Percentiles rank a stretch among this genome's conserved stretches.
Evolutionary conservation across 2,113 vertebrate species (phyloP).

Genomic region (Nerophis lumbriciformis): DNA sequence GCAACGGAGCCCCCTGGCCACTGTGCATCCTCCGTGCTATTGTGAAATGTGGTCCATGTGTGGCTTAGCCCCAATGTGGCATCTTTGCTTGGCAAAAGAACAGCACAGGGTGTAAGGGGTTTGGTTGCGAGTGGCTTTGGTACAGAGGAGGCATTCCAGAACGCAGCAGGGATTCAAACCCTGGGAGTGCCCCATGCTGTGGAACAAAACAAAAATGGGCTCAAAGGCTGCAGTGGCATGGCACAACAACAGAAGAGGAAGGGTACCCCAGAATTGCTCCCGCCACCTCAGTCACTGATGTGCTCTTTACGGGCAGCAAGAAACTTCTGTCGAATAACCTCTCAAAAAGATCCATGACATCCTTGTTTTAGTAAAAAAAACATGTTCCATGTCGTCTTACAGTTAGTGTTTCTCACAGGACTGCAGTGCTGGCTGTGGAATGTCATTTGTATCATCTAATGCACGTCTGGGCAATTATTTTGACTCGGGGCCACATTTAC

Average conservation of each 20-base stretch:
- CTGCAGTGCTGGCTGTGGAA: no score
- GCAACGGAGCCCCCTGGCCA: slow-evolving; percentile 15
- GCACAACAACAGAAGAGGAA: slow-evolving; percentile 34
- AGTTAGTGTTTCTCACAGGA: no score
- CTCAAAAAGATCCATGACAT: not conserved
- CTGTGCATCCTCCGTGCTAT: slow-evolving; percentile 3
- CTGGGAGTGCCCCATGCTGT: slow-evolving; percentile 54
- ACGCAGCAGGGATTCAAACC: slow-evolving; percentile 39
- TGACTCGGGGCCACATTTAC: no score
- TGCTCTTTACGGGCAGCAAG: slow-evolving; percentile 3
- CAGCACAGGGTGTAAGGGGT: slow-evolving; percentile 13
- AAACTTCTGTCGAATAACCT: not conserved
- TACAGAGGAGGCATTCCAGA: slow-evolving; percentile 42
- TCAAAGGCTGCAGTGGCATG: slow-evolving; percentile 49
- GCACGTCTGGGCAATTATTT: no score
- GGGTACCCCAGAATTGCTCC: slow-evolving; percentile 28
- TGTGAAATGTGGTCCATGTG: slow-evolving; percentile 24
- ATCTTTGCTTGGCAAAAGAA: slow-evolving; percentile 12
- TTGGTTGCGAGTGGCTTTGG: slow-evolving; percentile 29
- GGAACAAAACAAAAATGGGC: slow-evolving; percentile 60
- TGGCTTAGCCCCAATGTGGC: slow-evolving; percentile 13
- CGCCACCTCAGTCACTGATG: slow-evolving; percentile 25
- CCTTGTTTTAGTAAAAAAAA: not conserved
- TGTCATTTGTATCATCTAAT: no score
- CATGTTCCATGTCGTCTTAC: not conserved